A percentile compares a stretch with the other conserved stretches of the same genome.
These are phyloP conservation scores for Homalodisca vitripennis DNA, from an alignment of 1,140 invertebrate genomes.

Conservation along the genomic window DNA sequence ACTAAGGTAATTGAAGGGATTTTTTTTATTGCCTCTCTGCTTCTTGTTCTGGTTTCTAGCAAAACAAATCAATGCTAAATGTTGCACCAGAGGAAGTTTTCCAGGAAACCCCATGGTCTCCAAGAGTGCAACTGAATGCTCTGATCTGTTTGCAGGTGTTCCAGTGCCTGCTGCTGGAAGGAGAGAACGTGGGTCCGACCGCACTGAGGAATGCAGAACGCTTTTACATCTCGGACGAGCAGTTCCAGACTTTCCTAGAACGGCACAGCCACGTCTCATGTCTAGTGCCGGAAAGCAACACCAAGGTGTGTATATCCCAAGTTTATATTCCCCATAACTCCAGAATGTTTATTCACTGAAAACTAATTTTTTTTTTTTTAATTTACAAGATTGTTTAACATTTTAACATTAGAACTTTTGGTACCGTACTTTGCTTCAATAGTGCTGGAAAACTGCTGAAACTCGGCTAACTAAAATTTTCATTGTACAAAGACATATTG, in stretches of 20 bases:
- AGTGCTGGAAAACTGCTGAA: background rate
- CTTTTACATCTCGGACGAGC: slow-evolving; percentile 50
- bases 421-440: background rate
- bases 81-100: background rate
- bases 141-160: slow-evolving; percentile 46
- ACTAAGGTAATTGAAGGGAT: too few relatives aligned
- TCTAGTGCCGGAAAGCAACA: slow-evolving; percentile 54
- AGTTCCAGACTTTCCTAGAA: slow-evolving; percentile 50
- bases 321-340: background rate
- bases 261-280: slow-evolving; percentile 47
- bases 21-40: too few relatives aligned
- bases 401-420: background rate
- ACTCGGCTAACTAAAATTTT: background rate
- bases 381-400: background rate
- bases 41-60: too few relatives aligned
- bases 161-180: slow-evolving; percentile 52
- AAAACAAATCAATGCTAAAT: too few relatives aligned
- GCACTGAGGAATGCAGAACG: slow-evolving; percentile 49
- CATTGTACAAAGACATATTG: background rate
- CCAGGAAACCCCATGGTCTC: background rate
- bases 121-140: background rate
- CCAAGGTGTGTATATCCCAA: slow-evolving; percentile 39
- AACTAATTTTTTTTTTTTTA: background rate
- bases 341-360: background rate
- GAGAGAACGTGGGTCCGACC: slow-evolving; percentile 51